Base-by-base conservation (phyloP, 2,888 invertebrate genomes). In the Harpagoxenus sublaevis region DNA sequence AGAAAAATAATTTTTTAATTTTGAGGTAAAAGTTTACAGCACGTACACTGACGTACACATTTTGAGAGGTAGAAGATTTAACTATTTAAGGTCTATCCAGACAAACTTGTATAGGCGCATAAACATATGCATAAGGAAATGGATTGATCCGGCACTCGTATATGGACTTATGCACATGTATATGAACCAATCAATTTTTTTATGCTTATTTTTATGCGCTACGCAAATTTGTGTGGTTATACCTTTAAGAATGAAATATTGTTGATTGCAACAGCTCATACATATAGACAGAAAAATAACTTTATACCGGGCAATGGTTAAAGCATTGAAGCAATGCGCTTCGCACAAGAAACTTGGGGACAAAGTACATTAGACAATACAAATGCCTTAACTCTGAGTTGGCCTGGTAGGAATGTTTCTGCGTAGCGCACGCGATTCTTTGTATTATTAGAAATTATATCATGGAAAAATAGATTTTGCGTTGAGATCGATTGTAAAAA, bases 291-390 rank as follows among this genome's bases (percentile, higher is more conserved):
- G 6, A 65, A 65, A 6, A 48, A 66, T 42, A 45, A 45, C 15
- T 45, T 23, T 42, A 23, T 12, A 42, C 12, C 12, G 15, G 5
- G 42, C 39, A 45, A 15, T 1, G 5, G 8, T 45, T 12, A 28
- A 23, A 28, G 28, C 42, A 42, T 23, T 48, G 8, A 15, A 28
- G 15, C 15, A 45, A 48, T 28, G 18, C 28, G 4, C 8, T 48
- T 45, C 3, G 5, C 18, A 48, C 18, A 48, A 51, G 3, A 48
- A 68, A 68, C 48, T 18, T 48, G 31, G 48, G 42, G 18, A 45
- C 66, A 66, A 66, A 66, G 66, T 51, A 68, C 66, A 5, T 15
- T 68, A 18, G 66, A 48, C 4, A 65, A 63, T 1, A 66, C 15
- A 65, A 66, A 68, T 68, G 2, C 5, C 4, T 66, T 1, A 31